A percentile compares a stretch with the other conserved stretches of the same genome.
These are phyloP conservation scores for Drosophila phalerata DNA, from an alignment of 2,888 invertebrate genomes.

Conservation along the genomic window DNA sequence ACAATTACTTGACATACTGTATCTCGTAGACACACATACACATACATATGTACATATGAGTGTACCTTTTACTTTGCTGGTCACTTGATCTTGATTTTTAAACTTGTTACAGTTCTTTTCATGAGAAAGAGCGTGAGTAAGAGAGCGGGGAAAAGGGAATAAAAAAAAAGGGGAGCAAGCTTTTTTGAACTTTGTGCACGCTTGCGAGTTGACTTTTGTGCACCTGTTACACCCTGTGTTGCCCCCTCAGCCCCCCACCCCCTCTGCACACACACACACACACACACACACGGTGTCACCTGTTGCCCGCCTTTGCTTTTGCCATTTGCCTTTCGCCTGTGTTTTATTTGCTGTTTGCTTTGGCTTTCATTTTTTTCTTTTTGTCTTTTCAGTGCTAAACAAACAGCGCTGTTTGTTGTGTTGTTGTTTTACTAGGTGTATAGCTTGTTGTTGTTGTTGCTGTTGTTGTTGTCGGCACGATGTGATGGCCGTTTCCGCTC, in stretches of 20 bases:
- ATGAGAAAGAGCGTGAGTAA: not conserved
- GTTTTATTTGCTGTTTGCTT: slow-evolving; percentile 66
- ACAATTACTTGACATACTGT: not conserved
- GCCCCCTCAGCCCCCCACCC: not conserved
- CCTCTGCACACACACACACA: slow-evolving; percentile 1
- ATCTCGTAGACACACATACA: slow-evolving; percentile 2
- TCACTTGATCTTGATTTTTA: slow-evolving; percentile 48
- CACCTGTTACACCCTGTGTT: slow-evolving; percentile 74
- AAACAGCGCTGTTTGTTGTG: slow-evolving; percentile 74
- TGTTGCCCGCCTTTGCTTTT: slow-evolving; percentile 52
- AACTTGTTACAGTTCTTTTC: slow-evolving; percentile 14
- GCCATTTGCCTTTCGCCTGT: slow-evolving; percentile 28
- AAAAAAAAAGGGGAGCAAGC: not conserved
- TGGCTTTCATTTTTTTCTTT: slow-evolving; percentile 50
- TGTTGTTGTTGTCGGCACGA: slow-evolving; percentile 74
- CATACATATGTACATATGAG: not conserved
- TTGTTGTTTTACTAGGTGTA: slow-evolving; percentile 74
- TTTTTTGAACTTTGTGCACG: slow-evolving; percentile 46
- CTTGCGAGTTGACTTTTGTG: slow-evolving; percentile 32
- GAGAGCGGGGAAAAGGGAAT: too few relatives aligned
- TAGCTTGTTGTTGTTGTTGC: slow-evolving; percentile 43
- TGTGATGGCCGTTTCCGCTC: slow-evolving; percentile 85
- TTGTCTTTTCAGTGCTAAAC: slow-evolving; percentile 66
- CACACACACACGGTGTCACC: slow-evolving; percentile 56
- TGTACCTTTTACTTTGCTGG: slow-evolving; percentile 25